Base-by-base conservation (phyloP, 2,113 vertebrate species). In the Labrus mixtus region DNA sequence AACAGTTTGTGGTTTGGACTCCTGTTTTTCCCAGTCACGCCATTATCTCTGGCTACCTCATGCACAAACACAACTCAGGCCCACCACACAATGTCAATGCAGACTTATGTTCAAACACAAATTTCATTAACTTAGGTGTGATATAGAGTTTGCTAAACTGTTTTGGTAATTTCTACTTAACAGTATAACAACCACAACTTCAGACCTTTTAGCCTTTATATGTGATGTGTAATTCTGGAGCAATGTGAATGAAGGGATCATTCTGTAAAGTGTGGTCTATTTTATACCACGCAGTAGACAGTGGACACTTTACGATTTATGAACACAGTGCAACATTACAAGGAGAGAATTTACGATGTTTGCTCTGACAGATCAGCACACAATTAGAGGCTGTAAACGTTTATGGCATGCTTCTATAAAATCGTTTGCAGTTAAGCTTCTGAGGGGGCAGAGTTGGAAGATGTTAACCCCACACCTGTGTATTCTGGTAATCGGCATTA, bases 1-100 rank as follows among this genome's bases (percentile, higher is more conserved):
- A 95, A 95, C 92, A 95, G 85, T 89, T 91, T 86, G 83, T 89
- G 83, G 83, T 90, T 87, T 89, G 86, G 46, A 73, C 83, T 91
- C 61, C 73, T 86, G 70, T 80, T 82, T 90, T 92, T 94, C 88
- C 91, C 90, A 91, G 81, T 84, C 71, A 80, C 71, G 48, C 71
- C 77, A 73, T 83, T 78, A 79, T 90, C 78, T 87, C 80, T 64
- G 37, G 37, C 82, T 50, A 41, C 57, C 56, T 73, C 43, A 60
- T 82, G 63, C 69, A 73, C 59, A 89, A 79, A 85, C 59, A 81
- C 68, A 69, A 50, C 67, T 48, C 36, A 66, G 48, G 43, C 25
- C 29, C 56, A 64, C 39, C 36, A 1, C 80, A 87, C 56, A 36
- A 64, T 81, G 78, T 68, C 76, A 78, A 65, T 10, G 73, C n/a